Base-by-base conservation (phyloP, 2,888 invertebrate species). In the Eumacrocentrus americanus region DNA sequence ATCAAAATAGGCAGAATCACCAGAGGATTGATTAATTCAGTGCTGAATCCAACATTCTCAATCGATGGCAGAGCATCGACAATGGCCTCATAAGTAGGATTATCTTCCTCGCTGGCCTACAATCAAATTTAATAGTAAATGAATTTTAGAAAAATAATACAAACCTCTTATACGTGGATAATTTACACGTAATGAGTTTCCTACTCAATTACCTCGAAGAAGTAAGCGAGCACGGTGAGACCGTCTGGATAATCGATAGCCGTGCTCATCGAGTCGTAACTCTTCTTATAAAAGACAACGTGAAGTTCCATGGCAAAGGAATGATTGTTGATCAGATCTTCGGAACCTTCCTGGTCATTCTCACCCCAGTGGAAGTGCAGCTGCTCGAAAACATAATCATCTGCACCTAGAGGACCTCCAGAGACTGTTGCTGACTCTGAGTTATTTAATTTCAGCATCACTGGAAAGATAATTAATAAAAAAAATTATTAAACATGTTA, bases 331-430 rank as follows among this genome's bases (percentile, higher is more conserved):
- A 91, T 87, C 63, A 84, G 85, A 79, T 90, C 90, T 74, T 93
- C 93, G 5, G 92, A 91, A n/a, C 93, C 92, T 53, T 88, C 83
- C 3, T 87, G 85, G 72, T 91, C 89, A 67, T 90, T 88, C 72
- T 87, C 86, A 1, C 91, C 91, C 92, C 92, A 92, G 76, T 93
- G 92, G 77, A 92, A 92, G 77, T 92, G 92, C 72, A 92, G 84
- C 76, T 92, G 92, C 47, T 87, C 86, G 73, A 92, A 91, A 44
- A 86, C 81, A 74, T 90, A 91, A 1, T 62, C 64, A 61, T 83
- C 82, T 0, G 84, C 83, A 3, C 83, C 83, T 3, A 91, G 81
- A 0, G 91, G 91, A 0, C 91, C 91, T 6, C 89, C 89, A 9
- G 84, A 81, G 9, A 90, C 82, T 12, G 82, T 81, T 0, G 88